Evolutionary conservation across 2,888 invertebrate genomes (phyloP).

Genomic region (Dynastes maya): DNA sequence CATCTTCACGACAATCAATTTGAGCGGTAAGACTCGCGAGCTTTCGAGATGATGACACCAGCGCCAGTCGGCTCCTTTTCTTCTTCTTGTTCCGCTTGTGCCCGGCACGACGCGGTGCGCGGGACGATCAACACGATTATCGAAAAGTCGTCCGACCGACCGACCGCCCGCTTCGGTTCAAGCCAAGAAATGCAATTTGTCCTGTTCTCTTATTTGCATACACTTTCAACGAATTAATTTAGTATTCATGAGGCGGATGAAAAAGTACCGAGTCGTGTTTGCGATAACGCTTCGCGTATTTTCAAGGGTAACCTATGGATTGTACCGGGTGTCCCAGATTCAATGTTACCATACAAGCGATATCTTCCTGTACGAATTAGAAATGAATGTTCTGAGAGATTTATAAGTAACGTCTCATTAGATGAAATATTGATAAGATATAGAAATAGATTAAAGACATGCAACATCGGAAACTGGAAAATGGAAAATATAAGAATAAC

Average conservation of each 20-base stretch:
- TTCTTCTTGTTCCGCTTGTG: background rate
- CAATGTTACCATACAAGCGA: too few species aligned
- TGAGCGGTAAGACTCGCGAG: conserved; percentile 9
- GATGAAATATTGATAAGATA: too few species aligned
- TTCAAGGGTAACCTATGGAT: too few species aligned
- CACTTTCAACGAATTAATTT: conserved; percentile 36
- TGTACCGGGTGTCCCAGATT: too few species aligned
- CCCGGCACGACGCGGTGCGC: background rate
- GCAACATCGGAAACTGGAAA: too few species aligned
- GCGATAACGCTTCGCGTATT: background rate
- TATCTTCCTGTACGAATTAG: too few species aligned
- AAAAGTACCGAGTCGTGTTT: conserved; percentile 20
- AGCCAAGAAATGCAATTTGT: conserved; percentile 33
- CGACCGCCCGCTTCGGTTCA: background rate
- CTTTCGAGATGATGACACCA: conserved; percentile 34
- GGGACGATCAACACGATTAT: conserved; percentile 26
- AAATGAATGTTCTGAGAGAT: too few species aligned
- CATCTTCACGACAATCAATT: conserved; percentile 39
- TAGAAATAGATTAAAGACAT: too few species aligned
- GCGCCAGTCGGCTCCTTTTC: background rate
- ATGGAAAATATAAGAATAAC: too few species aligned
- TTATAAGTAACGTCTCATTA: too few species aligned
- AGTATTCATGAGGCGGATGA: conserved; percentile 24
- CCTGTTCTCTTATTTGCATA: conserved; percentile 32
- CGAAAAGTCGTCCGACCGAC: conserved; percentile 20